Evolutionary conservation across 2,113 vertebrate genomes (phyloP), one percentile per base, ranked within the genome.

Genomic region (Pseudonaja textilis): DNA sequence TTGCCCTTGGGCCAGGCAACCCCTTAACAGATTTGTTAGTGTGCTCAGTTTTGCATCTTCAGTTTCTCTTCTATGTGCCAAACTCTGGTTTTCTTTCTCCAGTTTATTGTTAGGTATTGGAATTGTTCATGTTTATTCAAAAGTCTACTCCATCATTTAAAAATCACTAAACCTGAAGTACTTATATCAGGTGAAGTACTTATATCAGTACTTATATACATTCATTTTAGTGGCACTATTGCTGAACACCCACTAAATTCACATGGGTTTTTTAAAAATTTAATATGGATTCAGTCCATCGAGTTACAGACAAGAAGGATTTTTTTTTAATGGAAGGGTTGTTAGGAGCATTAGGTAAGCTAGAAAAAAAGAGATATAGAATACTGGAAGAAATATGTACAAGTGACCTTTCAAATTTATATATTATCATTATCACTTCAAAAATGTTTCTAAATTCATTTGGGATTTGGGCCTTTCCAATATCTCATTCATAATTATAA

Each of bases 11-110:
- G 87, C 91, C 94, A 89, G 3, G 1, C 88, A 7, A 0, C 22
- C 89, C 42, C 74, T 89, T 86, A 56, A 57, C 91, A 64, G 86
- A 50, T 93, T 93, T 4, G 3, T 95, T 74, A 85, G 91, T 93
- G 42, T 0, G 0, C 50, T 88, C 1, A 0, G 89, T 23, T 85
- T 91, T 0, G 1, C 9, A 94, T 89, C 54, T 93, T 92, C 61
- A 86, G 61, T 64, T 61, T 39, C 88, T 52, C 86, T 86, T 56
- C 34, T 29, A 45, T 7, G 23, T 29, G n/a, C 92, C 74, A 54
- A 29, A 42, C 86, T 81, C 56, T 90, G 29, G 20, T 88, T 92
- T 92, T 56, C 50, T 89, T 74, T 34, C 50, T 18, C 59, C 16
- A 12, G 22, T 34, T 29, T 85, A 86, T 16, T 59, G 85, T 56